Evolutionary conservation across 2,888 invertebrate genomes (phyloP).

Genomic region (Sinopyrophorus schimmeli): DNA sequence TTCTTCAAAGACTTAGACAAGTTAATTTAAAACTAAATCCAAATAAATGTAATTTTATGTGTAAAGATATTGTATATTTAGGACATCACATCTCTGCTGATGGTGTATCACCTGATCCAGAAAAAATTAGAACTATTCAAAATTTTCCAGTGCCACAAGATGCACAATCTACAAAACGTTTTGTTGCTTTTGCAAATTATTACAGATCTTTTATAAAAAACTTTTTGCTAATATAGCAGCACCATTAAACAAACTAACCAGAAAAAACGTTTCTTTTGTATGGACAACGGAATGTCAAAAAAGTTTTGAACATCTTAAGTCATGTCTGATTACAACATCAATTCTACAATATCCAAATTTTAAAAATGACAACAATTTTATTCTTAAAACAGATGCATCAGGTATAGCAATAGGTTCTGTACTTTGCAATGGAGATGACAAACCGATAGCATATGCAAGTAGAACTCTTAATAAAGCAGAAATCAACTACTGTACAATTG

Average conservation of each 20-base stretch:
- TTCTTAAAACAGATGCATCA: slow-evolving; percentile 19
- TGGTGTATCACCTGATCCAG: slow-evolving; percentile 34
- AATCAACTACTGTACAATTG: slow-evolving; percentile 34
- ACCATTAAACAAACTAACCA: slow-evolving; percentile 27
- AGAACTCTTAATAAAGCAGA: slow-evolving; percentile 36
- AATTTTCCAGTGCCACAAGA: slow-evolving; percentile 36
- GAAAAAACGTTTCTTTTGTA: slow-evolving; percentile 20
- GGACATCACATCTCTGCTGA: slow-evolving; percentile 24
- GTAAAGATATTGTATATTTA: slow-evolving; percentile 32
- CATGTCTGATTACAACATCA: slow-evolving; percentile 6
- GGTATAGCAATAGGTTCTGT: slow-evolving; percentile 15
- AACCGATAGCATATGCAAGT: slow-evolving; percentile 22
- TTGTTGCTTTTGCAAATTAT: slow-evolving; percentile 34
- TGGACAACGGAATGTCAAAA: slow-evolving; percentile 7
- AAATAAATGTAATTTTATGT: slow-evolving; percentile 33
- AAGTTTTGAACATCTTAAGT: slow-evolving; percentile 6
- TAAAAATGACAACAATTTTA: slow-evolving; percentile 7
- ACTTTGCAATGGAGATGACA: slow-evolving; percentile 11
- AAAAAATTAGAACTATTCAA: slow-evolving; percentile 32
- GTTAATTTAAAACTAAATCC: slow-evolving; percentile 37
- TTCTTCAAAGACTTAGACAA: slow-evolving; percentile 25
- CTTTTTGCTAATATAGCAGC: slow-evolving; percentile 35
- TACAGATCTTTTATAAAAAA: slow-evolving; percentile 35
- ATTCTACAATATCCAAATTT: slow-evolving; percentile 21
- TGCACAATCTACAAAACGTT: slow-evolving; percentile 30